Base-by-base conservation (phyloP, 2,797 vertebrate genomes). In the Crenuchus spilurus region DNA sequence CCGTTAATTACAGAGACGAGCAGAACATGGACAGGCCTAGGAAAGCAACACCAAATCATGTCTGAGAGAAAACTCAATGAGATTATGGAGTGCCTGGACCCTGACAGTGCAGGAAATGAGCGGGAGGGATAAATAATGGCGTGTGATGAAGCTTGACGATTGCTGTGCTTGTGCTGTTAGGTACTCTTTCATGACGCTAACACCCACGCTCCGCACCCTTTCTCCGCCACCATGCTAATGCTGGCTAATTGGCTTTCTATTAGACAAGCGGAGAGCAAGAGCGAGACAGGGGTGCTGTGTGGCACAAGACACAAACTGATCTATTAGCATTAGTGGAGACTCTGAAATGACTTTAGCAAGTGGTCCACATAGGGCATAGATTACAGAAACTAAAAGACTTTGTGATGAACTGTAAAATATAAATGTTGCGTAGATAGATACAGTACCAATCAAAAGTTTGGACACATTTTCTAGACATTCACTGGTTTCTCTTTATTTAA, bases 81-180 rank as follows among this genome's bases (percentile, higher is more conserved):
- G 51, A 69, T 75, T 41, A 52, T 24, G 52, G 20, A 62, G 37
- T 24, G 26, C 46, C 64, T 65, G 72, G 44, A 44, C 62, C 64
- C 76, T 72, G 61, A 67, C 70, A n/a, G 61, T 11, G 72, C 54
- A 46, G 33, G 66, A 67, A 73, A 73, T 66, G 64, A 76, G 72
- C 1, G 51, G 7, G 22, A 31, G 57, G 41, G 60, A 69, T 58
- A 52, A 57, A 73, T 66, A 72, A 55, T 28, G 52, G 55, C 11
- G 24, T 11, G 26, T 31, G 64, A 66, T 61, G 62, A 54, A 51
- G 18, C 41, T 39, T 5, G 6, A 55, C 16, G 1, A 37, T 30
- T 16, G 42, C 65, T 31, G 31, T 61, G 66, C 75, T 65, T 62
- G 39, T 70, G 46, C 69, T 70, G 30, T 57, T 51, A 48, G 63